These are phyloP conservation scores for Pygoscelis adeliae DNA, from an alignment of 2,113 vertebrate species.

Conservation along the genomic window DNA sequence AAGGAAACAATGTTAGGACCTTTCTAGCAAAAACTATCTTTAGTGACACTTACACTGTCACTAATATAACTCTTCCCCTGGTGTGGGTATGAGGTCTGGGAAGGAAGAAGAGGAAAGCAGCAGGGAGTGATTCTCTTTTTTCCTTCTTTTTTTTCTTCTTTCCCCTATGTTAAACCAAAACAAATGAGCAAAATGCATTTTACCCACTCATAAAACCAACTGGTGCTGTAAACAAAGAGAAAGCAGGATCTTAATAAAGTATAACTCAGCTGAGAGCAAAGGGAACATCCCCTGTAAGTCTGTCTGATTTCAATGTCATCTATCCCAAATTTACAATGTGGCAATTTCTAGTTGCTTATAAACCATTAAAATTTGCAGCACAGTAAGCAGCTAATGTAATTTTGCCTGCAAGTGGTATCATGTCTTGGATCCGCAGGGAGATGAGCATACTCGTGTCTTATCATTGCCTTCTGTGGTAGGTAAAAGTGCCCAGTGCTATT, in stretches of 20 bases:
- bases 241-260: conserved; percentile 7
- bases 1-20: background rate
- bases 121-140: background rate
- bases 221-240: background rate
- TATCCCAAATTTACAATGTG: conserved; percentile 19
- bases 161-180: background rate
- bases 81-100: background rate
- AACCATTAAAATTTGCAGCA: conserved; percentile 56
- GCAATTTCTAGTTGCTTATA: conserved; percentile 19
- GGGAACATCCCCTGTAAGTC: background rate
- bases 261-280: background rate
- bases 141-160: background rate
- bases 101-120: background rate
- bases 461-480: conserved; percentile 43
- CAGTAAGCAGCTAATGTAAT: conserved; percentile 54
- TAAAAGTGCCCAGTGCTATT: conserved; percentile 20
- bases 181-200: background rate
- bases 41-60: background rate
- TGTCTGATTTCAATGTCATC: background rate
- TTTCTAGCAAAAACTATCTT: background rate
- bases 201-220: background rate
- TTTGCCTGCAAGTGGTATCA: conserved; percentile 51
- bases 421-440: conserved; percentile 24
- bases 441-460: background rate
- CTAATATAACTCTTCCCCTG: background rate